Evolutionary conservation across 2,888 invertebrate species (phyloP), one percentile per base, ranked within the genome.

Genomic region (Tridacna crocea): DNA sequence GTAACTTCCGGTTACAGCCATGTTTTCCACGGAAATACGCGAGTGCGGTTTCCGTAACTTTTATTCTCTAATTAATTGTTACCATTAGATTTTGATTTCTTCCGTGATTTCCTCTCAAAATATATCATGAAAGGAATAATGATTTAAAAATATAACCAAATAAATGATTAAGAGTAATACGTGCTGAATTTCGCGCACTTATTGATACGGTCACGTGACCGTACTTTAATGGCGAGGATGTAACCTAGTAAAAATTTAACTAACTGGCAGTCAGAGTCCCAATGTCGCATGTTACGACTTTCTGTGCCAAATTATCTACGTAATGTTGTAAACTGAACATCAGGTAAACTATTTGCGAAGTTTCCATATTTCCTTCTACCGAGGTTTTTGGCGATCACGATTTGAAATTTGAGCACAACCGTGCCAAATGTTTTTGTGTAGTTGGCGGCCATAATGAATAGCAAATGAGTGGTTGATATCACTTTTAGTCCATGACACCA

Each of bases 341-440:
- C 75, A 86, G 86, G 86, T 86, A 86, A 84, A n/a, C 47, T 47
- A 75, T 74, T 19, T 47, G 86, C 86, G 74, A 83, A 84, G 81
- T 83, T 77, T 84, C 83, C 78, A 84, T 80, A 82, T 82, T 82
- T 83, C 78, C 79, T 78, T 80, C 70, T 78, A 63, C 77, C 80
- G 82, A 76, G 79, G 77, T 82, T 82, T 80, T 78, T 24, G n/a
- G 55, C 75, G 75, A 63, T 82, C 61, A 48, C n/a, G 19, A 19
- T 58, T 72, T 48, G 46, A 79, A 79, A 24, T 19, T 58, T 0
- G 77, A 13, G 13, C 55, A 36, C 55, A 55, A 58, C 24, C 24
- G 3, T 46, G 12, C 46, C 17, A 68, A 27, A 27, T 48, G 60
- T 75, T 48, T 77, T 24, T 48, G 51, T 27, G 15, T 63, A 55